Conservation (phyloP, 2,888 invertebrate genomes). For the Nebria salina region DNA sequence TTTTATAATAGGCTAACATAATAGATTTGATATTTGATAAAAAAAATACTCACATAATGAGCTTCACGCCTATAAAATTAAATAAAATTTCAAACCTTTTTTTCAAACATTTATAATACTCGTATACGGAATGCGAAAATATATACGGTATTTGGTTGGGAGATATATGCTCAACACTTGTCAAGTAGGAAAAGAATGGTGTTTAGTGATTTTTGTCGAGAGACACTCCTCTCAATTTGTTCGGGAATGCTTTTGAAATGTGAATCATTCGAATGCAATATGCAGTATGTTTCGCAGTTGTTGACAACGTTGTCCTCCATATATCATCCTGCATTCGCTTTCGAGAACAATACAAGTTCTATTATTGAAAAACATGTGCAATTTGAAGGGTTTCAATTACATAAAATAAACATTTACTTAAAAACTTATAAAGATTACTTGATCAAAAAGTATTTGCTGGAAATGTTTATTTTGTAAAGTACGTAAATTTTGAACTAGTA, state of each 20-base stretch:
- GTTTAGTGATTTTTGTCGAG: slow-evolving; percentile 12
- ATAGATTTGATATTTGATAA: neutral
- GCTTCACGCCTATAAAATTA: neutral
- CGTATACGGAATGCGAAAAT: neutral
- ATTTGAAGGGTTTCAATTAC: neutral
- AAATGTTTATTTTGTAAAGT: too few relatives aligned
- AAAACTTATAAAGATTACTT: too few relatives aligned
- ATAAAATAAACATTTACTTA: neutral
- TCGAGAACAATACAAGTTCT: neutral
- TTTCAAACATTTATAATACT: too few relatives aligned
- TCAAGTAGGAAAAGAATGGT: neutral
- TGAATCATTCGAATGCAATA: slow-evolving; percentile 28
- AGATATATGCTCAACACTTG: slow-evolving; percentile 6
- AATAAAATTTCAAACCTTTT: neutral
- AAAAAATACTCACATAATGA: neutral
- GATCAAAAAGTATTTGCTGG: too few relatives aligned
- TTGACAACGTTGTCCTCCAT: neutral
- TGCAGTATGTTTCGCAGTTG: slow-evolving; percentile 18
- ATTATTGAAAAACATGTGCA: neutral
- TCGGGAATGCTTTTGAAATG: slow-evolving; percentile 28
- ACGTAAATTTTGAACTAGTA: too few relatives aligned
- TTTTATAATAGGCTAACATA: neutral
- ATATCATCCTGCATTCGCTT: neutral
- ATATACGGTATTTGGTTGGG: neutral
- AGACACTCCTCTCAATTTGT: slow-evolving; percentile 28